Percentiles rank a stretch among this genome's conserved stretches.
Evolutionary conservation across 2,113 vertebrate species (phyloP).

Genomic region (Echinops telfairi): DNA sequence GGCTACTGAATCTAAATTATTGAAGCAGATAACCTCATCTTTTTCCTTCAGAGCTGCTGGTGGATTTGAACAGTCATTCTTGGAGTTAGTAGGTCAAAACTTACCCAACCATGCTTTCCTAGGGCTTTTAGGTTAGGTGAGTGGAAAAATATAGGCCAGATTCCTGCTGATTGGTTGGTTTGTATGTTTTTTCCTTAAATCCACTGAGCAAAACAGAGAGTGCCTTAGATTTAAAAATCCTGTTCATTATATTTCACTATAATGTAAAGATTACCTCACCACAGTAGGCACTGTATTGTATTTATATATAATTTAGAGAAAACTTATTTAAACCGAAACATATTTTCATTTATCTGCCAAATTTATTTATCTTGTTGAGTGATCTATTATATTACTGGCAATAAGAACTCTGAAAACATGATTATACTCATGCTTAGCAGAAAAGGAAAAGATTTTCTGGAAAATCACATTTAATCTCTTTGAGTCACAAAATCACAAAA

Average conservation of each 20-base stretch:
- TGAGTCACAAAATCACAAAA: slow-evolving; percentile 72
- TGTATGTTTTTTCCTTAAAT: slow-evolving; percentile 34
- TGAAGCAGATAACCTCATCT: too few species aligned
- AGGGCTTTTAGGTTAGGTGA: too few species aligned
- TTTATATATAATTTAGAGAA: neutral
- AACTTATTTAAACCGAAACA: neutral
- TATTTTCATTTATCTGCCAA: slow-evolving; percentile 32
- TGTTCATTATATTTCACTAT: neutral
- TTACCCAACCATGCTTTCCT: too few species aligned
- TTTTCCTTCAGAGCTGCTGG: too few species aligned
- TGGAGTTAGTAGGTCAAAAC: too few species aligned
- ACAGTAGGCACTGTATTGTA: neutral
- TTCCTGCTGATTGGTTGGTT: neutral
- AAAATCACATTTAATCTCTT: slow-evolving; percentile 80
- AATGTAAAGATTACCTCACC: neutral
- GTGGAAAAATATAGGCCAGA: too few species aligned
- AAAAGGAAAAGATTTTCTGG: slow-evolving; percentile 80
- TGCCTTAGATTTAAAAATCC: neutral
- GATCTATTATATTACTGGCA: slow-evolving; percentile 66
- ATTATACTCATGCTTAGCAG: slow-evolving; percentile 79
- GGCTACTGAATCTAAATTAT: too few species aligned
- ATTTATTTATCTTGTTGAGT: slow-evolving; percentile 64
- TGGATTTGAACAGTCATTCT: too few species aligned
- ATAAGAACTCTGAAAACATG: slow-evolving; percentile 76
- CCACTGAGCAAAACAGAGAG: neutral